phyloP scores from a whole-genome alignment of 2,113 vertebrate genomes.

The Alligator mississippiensis region DNA sequence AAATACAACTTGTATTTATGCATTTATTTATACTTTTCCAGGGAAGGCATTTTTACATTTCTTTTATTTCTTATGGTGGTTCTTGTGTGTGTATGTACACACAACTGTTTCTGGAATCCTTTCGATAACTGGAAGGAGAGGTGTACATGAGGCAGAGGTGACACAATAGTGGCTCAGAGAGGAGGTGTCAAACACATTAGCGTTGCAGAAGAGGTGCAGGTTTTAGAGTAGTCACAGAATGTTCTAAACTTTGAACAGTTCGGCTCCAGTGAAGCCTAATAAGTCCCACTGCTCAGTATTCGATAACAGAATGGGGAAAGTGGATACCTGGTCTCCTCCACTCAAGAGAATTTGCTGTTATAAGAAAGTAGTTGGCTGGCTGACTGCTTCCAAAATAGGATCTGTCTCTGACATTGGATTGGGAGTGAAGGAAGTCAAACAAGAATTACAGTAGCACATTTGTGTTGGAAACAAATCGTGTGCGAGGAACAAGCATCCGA shows the following conservation, averaged over 20 bases:
- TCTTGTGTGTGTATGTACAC: neutral
- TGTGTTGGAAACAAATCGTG: neutral
- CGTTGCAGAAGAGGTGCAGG: fast-evolving
- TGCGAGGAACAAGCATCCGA: neutral
- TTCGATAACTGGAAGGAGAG: neutral
- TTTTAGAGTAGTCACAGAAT: neutral
- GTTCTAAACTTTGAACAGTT: neutral
- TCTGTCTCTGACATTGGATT: neutral
- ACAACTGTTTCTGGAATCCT: neutral
- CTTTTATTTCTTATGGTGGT: neutral
- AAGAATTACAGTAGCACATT: neutral
- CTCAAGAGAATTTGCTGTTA: neutral
- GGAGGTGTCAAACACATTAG: neutral
- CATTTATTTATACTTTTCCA: neutral
- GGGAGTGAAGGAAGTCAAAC: neutral
- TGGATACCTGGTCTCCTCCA: neutral
- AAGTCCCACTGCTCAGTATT: neutral
- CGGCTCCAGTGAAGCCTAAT: neutral
- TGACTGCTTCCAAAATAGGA: neutral
- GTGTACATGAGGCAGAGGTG: neutral
- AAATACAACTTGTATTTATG: neutral
- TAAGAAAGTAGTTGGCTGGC: neutral
- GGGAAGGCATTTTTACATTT: neutral
- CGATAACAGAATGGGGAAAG: neutral
- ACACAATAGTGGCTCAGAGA: fast-evolving